Evolutionary conservation across 1,140 invertebrate genomes (phyloP), one percentile per base, ranked within the genome.

Genomic region (Galleria mellonella): DNA sequence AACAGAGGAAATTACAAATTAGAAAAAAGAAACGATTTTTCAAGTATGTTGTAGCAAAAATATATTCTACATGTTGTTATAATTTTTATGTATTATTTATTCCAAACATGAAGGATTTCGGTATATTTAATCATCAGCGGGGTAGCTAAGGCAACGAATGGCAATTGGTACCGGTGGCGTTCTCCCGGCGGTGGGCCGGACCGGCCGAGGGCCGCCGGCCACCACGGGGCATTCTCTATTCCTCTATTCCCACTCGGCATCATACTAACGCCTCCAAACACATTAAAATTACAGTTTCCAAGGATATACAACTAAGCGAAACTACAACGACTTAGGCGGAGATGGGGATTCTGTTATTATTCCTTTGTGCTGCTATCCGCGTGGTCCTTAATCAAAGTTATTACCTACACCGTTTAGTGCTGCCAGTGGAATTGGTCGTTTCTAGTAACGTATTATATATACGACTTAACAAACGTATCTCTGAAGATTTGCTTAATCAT

Each of bases 241-340:
- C 56, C 42, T 38, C 51, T 45, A 64, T 62, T 62, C 73, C 65
- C 73, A 35, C 39, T 51, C 59, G 66, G 62, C 45, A 51, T 63
- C 59, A 60, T 63, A 70, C 61, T 66, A 62, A 76, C 62, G 69
- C 63, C 60, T 70, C 61, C 50, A 59, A 73, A 74, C 67, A 77
- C 72, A 83, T 83, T 83, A 83, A 79, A 77, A 79, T 83, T 73
- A 76, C 72, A 74, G 64, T 83, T 81, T 73, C 76, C 63, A 77
- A 83, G 76, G 64, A 63, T 74, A 72, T 47, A 58, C 62, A 66
- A 65, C 65, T 68, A 59, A 70, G 68, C 62, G 68, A 75, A 73
- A 64, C 65, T 62, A 59, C 50, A 69, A 66, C 62, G 65, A 78
- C 62, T 69, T 64, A 62, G 57, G 43, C 57, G 52, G 61, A 69